phyloP scores from a whole-genome alignment of 2,113 vertebrate genomes.

The Glaucomys volans region DNA sequence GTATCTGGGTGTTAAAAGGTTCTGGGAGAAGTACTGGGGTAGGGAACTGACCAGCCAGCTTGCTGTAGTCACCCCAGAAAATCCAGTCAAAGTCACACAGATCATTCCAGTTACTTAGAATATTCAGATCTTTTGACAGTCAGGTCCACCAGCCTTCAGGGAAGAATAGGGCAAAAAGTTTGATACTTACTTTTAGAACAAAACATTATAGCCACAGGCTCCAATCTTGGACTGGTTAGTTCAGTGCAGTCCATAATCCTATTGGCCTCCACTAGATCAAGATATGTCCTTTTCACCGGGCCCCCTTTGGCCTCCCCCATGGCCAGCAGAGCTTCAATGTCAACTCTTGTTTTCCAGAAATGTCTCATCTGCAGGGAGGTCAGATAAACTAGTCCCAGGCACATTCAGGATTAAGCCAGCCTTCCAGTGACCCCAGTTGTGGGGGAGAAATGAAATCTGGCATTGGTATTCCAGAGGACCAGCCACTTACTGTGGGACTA shows the following conservation, averaged over 20 bases:
- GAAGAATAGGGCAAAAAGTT: neutral
- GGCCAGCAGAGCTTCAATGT: constrained; percentile 83
- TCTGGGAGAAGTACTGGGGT: neutral
- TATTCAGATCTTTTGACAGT: constrained; percentile 88
- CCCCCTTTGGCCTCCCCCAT: constrained; percentile 54
- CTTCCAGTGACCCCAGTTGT: constrained; percentile 88
- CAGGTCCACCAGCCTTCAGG: constrained; percentile 85
- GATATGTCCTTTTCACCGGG: neutral
- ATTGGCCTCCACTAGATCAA: neutral
- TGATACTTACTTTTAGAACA: neutral
- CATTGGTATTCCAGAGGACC: neutral
- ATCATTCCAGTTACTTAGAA: constrained; percentile 86
- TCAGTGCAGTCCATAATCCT: neutral
- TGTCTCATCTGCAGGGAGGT: constrained; percentile 87
- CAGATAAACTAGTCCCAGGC: constrained; percentile 81
- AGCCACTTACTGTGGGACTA: accelerated
- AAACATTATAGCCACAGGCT: neutral
- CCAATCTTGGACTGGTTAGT: neutral
- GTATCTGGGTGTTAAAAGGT: neutral
- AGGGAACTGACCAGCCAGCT: constrained; percentile 85
- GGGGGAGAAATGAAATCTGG: neutral
- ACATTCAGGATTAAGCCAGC: constrained; percentile 86
- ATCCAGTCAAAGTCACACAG: constrained; percentile 89
- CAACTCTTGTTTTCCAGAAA: constrained; percentile 90
- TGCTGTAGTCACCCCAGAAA: constrained; percentile 89